phyloP scores from a whole-genome alignment of 2,113 vertebrate species.

The Pterocles burchelli region DNA sequence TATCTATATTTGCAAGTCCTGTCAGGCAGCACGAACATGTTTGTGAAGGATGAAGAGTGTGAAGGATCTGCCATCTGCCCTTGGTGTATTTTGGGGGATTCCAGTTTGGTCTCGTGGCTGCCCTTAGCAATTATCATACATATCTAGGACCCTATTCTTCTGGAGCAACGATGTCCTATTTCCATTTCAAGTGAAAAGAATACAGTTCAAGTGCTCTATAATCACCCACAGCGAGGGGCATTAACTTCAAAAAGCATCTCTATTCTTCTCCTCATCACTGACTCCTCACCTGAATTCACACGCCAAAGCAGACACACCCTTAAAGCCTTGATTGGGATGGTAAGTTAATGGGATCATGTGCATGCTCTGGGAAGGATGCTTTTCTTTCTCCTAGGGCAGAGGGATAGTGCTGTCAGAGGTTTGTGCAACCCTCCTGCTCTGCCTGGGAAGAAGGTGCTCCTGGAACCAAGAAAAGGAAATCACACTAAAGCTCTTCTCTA shows the following conservation, averaged over 20 bases:
- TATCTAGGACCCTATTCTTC: neutral
- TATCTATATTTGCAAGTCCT: accelerated
- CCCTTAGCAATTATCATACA: neutral
- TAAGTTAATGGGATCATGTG: neutral
- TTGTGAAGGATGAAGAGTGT: accelerated
- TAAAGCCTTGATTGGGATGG: neutral
- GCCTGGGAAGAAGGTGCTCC: neutral
- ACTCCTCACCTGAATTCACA: neutral
- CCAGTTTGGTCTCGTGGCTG: neutral
- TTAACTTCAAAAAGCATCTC: neutral
- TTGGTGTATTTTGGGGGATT: neutral
- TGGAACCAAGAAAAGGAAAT: neutral
- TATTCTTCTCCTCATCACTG: neutral
- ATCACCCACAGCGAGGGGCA: neutral
- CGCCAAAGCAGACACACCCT: neutral
- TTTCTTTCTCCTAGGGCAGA: neutral
- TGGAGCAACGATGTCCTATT: neutral
- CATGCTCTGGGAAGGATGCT: neutral
- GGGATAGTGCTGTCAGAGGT: neutral
- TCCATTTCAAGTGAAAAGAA: neutral
- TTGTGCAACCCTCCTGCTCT: neutral
- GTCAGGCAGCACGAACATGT: neutral
- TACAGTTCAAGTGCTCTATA: neutral
- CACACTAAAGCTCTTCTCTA: neutral
- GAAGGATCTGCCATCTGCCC: neutral